Evolutionary conservation across 2,113 vertebrate species (phyloP), one percentile per base, ranked within the genome.

Genomic region (Psittacula cyanocephala): DNA sequence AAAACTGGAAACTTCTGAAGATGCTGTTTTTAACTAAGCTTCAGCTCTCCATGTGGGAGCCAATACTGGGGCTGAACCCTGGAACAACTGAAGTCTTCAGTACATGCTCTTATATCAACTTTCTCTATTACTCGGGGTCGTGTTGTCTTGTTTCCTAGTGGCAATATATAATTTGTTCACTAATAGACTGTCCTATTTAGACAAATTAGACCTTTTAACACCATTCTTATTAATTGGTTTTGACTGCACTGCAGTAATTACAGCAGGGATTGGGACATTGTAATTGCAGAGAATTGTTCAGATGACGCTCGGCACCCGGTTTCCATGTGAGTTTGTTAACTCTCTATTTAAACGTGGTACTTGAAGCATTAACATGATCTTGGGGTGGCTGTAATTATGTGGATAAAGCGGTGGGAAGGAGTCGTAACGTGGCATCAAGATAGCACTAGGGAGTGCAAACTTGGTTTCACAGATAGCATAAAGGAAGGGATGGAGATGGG

Each of bases 151-250:
- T 97, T 68, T 96, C 49, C 76, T 39, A 44, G 84, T 49, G 76
- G 81, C 82, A 93, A 20, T 24, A 22, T 74, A 27, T 94, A 77
- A 91, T 94, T 96, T 94, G 44, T 83, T 96, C 44, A 24, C 72
- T 89, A 64, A 88, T 8, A 85, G 37, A 57, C 52, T 93, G 39
- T 74, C 78, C 76, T 76, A n/a, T 81, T 96, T 84, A 93, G 78
- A 85, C 72, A 91, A 96, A 94, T 94, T 86, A 95, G 91, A 74
- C 59, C 79, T 93, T 77, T 94, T 72, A 91, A 82, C 52, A 94
- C 55, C 65, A 41, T 93, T 89, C 79, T 37, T 92, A 33, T 78
- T 92, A 89, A 62, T 53, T 91, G 86, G 12, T n/a, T 94, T 68
- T 96, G 76, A 89, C 93, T 90, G 74, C 60, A 49, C 28, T 88